A percentile compares a stretch with the other conserved stretches of the same genome.
These are phyloP conservation scores for Drosophila melanogaster DNA, from an alignment of 1,140 invertebrate species.

Conservation along the genomic window Release_6_plus_ISO1_MT NC_004354.4:8430501-8431000, in stretches of 20 bases:
- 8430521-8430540: constrained; percentile 12
- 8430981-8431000: constrained; percentile 10
- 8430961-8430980: neutral
- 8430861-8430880: constrained; percentile 24
- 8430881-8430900: constrained; percentile 11
- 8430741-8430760: constrained; percentile 11
- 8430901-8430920: constrained; percentile 19
- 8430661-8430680: constrained; percentile 12
- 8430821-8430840: constrained; percentile 11
- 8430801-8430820: neutral
- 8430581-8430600: constrained; percentile 9
- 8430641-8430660: neutral
- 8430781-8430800: constrained; percentile 47
- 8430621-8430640: constrained; percentile 12
- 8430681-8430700: constrained; percentile 16
- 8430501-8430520: constrained; percentile 26
- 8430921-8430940: constrained; percentile 44
- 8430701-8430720: constrained; percentile 30
- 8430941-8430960: constrained; percentile 43
- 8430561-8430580: constrained; percentile 1
- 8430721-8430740: constrained; percentile 27
- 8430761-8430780: constrained; percentile 51
- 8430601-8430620: constrained; percentile 43
- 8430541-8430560: constrained; percentile 24
- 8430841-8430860: constrained; percentile 28